Base-by-base conservation (phyloP, 2,797 vertebrate species). In the Muraenolepis orangiensis region DNA sequence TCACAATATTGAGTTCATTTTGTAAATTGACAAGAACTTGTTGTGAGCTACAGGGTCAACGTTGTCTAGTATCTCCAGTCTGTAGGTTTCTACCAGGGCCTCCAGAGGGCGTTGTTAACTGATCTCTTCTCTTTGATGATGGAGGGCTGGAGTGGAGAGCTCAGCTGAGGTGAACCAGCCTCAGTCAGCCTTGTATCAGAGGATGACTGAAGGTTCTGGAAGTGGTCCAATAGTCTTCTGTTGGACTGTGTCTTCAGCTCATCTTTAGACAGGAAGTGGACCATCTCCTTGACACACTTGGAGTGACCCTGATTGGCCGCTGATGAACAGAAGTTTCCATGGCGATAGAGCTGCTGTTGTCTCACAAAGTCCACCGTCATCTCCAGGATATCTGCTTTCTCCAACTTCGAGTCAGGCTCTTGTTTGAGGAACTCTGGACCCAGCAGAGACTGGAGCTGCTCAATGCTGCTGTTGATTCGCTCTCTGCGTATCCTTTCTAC, bases 401-500 rank as follows among this genome's bases (percentile, higher is more conserved):
- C 91, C 78, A 93, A 87, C 85, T 93, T 93, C 64, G 90, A 90
- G 72, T 93, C 91, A 84, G 90, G 81, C 57, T 89, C 84, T 16
- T 91, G 78, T 80, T 91, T 89, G 72, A 91, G 86, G 88, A 94
- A 93, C 87, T 94, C 93, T 82, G 91, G 87, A 82, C 88, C 88
- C 88, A 95, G 89, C 16, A 91, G 82, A 78, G 76, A 78, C 83
- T 86, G 87, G 77, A 90, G 86, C 84, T 90, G 90, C 69, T 86
- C 84, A 66, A 84, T 84, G 74, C 84, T 82, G 82, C 77, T 85
- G 82, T 88, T 88, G 81, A 89, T 88, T 40, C 81, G 78, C 81
- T 87, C 86, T 80, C 82, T 80, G 32, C 83, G 82, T 84, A 94
- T 85, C 84, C 96, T 96, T 86, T 96, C 94, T 90, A 96, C 95